Evolutionary conservation across 1,140 invertebrate species (phyloP), one percentile per base, ranked within the genome.

Genomic region (Drosophila sulfurigaster): DNA sequence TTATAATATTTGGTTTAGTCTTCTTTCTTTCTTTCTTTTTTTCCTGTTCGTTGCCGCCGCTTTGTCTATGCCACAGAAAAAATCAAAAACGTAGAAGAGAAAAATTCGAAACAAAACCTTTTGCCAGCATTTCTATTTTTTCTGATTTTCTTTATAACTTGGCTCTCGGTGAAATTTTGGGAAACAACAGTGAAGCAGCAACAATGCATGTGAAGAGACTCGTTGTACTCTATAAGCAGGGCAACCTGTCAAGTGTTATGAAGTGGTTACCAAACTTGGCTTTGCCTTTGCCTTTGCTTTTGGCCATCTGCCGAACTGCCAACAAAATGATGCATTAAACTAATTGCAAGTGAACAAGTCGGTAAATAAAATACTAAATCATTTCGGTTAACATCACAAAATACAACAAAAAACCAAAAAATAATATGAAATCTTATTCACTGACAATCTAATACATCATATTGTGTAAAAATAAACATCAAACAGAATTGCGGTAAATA

Each of bases 261-360:
- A 87, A 87, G 83, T 87, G 68, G 59, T 60, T 81, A 11, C 11
- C 62, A 71, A 66, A 76, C 67, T 86, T 87, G 81, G 81, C 81
- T 71, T 70, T 25, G 20, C 3, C 20, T 25, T 86, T 87, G 81
- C 77, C 76, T 71, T 70, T 68, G 41, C 52, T 83, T 48, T 78
- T 83, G 82, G 83, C 80, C 72, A 41, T 35, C 70, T 88, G 83
- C 76, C 82, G 71, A 87, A 78, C 66, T 65, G 56, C 35, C 35
- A 38, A 82, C 65, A 82, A 77, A 77, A 77, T 82, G 56, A 79
- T 87, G 83, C 83, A 87, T 88, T 82, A 71, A 82, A 79, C 79
- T 88, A 80, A 88, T 87, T 88, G 83, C 72, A 77, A 78, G 10
- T 28, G 3, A 65, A 25, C 41, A 60, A 2, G 52, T 52, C 43